phyloP scores from a whole-genome alignment of 92 coral and sea anemone species.

The Actinernus sp. region DNA sequence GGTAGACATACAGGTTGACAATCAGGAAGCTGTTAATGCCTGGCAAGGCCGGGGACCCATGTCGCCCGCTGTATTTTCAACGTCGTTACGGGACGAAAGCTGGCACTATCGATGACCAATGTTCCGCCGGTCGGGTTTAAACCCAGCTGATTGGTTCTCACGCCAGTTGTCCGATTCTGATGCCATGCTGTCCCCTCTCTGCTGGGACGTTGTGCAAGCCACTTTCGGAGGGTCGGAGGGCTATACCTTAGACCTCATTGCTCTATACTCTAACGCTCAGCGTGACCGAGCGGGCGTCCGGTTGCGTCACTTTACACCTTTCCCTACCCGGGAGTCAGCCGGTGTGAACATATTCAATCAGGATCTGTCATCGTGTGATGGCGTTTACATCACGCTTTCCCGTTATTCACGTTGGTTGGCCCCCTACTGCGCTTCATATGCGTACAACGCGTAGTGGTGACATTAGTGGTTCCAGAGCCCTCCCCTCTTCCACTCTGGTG shows the following conservation, averaged over 20 bases:
- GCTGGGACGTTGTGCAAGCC: slow-evolving; percentile 2
- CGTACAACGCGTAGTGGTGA: slow-evolving; percentile 2
- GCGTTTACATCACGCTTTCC: slow-evolving; percentile 4
- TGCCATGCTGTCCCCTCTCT: slow-evolving; percentile 21
- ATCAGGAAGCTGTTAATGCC: slow-evolving; percentile 1
- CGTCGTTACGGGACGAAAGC: background rate
- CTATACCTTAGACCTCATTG: background rate
- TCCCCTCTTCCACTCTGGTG: slow-evolving; percentile 6
- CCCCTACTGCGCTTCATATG: slow-evolving; percentile 21
- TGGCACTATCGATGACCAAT: slow-evolving; percentile 9
- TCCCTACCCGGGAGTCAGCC: slow-evolving; percentile 15
- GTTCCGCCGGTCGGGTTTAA: background rate
- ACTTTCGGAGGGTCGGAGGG: slow-evolving; percentile 8
- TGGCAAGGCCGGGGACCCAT: slow-evolving; percentile 32
- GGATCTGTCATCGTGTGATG: slow-evolving; percentile 17
- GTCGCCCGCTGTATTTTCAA: slow-evolving; percentile 11
- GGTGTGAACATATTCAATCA: slow-evolving; percentile 21
- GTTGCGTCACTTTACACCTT: slow-evolving; percentile 5
- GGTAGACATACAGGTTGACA: slow-evolving; percentile 20
- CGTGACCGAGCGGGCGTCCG: slow-evolving; percentile 8
- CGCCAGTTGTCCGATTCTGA: slow-evolving; percentile 19
- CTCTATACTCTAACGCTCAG: slow-evolving; percentile 9
- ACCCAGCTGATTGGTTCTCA: slow-evolving; percentile 20
- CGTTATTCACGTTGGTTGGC: too few species aligned
- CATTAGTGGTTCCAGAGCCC: slow-evolving; percentile 9